Base-by-base conservation (phyloP, 2,113 vertebrate genomes). In the Hoplias malabaricus region DNA sequence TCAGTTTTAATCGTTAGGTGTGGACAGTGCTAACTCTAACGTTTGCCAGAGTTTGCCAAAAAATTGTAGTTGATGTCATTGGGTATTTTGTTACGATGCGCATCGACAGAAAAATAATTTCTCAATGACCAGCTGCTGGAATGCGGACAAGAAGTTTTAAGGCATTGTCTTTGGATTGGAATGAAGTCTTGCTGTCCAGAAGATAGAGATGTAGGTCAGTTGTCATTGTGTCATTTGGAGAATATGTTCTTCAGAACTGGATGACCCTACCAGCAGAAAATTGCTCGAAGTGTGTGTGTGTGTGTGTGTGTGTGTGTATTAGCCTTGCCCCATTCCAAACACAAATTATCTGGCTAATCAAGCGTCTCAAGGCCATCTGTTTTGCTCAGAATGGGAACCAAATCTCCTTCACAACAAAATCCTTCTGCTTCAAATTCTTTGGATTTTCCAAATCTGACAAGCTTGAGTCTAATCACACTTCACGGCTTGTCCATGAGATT, bases 11-110 rank as follows among this genome's bases (percentile, higher is more conserved):
- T 61, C 16, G 38, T 59, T 59, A 19, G 27, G 31, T 5, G 23
- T 77, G 38, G 36, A 34, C 40, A 31, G 4, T 3, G 5, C 33
- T 40, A 34, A 36, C 19, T 34, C 54, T 21, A 31, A 50, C 29
- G 12, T 50, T 33, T 63, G 12, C 13, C 6, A 27, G 4, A 13
- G 38, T 75, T 75, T 75, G 21, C 10, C 12, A 43, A n/a, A 46
- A 69, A 34, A 25, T 3, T 34, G 29, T 23, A 11, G n/a, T 23
- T 69, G 75, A 77, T 34, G 29, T 77, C 66, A 61, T 16, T 21
- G n/a, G 23, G 50, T 77, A 69, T 70, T 61, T 27, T 8, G 54
- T 77, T 69, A 54, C 53, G 2, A 77, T 31, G 23, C 59, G 54
- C 38, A 61, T 69, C 40, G 69, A 16, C 21, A 36, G 46, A 67